Evolutionary conservation across 2,797 vertebrate genomes (phyloP).

Genomic region (Halcyon chelicuti): DNA sequence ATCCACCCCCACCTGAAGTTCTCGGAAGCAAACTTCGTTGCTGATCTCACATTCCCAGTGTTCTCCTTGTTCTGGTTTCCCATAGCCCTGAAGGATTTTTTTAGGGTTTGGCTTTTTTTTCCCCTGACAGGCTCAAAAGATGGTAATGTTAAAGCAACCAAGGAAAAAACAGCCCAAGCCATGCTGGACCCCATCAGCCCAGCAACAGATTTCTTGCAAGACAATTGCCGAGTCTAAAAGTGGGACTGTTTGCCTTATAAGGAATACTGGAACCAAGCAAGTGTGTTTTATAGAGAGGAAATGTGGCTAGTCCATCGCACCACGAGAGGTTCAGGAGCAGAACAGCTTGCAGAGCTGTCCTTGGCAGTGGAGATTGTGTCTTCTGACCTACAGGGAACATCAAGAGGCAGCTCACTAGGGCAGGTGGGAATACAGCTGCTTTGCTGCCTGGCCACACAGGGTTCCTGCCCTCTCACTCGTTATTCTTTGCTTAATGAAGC

Average conservation of each 20-base stretch:
- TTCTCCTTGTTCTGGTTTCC: neutral
- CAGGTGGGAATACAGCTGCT: neutral
- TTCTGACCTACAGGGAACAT: neutral
- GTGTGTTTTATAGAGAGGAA: neutral
- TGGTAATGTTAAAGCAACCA: neutral
- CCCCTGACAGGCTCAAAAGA: neutral
- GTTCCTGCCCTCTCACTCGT: neutral
- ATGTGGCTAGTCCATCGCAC: neutral
- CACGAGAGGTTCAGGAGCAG: neutral
- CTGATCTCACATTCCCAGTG: neutral
- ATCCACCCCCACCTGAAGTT: neutral
- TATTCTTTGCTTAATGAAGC: constrained; percentile 31
- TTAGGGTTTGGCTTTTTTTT: neutral
- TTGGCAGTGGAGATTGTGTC: neutral
- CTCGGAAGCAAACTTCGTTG: neutral
- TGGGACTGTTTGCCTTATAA: neutral
- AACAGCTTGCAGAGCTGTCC: neutral
- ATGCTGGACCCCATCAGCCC: neutral
- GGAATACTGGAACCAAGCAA: neutral
- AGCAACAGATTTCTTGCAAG: neutral
- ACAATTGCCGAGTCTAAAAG: neutral
- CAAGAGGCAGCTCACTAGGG: neutral
- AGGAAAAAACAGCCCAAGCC: neutral
- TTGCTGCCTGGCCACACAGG: neutral
- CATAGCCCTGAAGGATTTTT: neutral